Evolutionary conservation across 2,888 invertebrate species (phyloP), one percentile per base, ranked within the genome.

Genomic region (Drosophila dives): DNA sequence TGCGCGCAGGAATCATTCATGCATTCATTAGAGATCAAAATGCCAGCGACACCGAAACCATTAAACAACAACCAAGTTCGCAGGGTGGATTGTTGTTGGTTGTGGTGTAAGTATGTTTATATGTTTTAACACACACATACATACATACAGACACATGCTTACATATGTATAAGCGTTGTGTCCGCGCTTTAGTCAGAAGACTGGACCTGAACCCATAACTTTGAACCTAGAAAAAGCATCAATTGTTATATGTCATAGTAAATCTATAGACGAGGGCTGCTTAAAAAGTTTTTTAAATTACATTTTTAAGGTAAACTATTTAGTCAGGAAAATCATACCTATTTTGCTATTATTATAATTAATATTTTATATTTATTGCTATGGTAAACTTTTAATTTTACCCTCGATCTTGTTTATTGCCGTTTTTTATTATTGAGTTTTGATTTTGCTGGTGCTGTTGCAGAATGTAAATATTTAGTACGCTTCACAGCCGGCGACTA

Each of bases 11-110:
- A 89, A 82, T 89, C 90, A 87, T 89, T 87, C 90, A 87, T 86
- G 90, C 87, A 89, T 90, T 72, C 81, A 86, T 50, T 68, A 75
- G 84, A 77, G 86, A 86, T 84, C 80, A 79, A 77, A 83, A 81
- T 61, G 58, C 65, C 75, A 81, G 72, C 79, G 67, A 72, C 75
- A 81, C 75, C 73, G n/a, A 75, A 61, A 70, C 60, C 45, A 40
- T 56, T 54, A 60, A 64, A 65, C 72, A 71, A 60, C 77, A 65
- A 53, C 48, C 66, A 12, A 61, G n/a, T 38, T 40, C 29, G 48
- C 23, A 56, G 77, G 66, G 72, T 66, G 54, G 53, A 42, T 72
- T 72, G 40, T 45, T 63, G 72, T 63, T 58, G 42, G 36, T 48
- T 50, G 56, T 36, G 58, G 54, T 64, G 63, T 34, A 33, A 23